A percentile compares a stretch with the other conserved stretches of the same genome.
Evolutionary conservation across 2,797 vertebrate species (phyloP).

Genomic region (Bovichtus diacanthus): DNA sequence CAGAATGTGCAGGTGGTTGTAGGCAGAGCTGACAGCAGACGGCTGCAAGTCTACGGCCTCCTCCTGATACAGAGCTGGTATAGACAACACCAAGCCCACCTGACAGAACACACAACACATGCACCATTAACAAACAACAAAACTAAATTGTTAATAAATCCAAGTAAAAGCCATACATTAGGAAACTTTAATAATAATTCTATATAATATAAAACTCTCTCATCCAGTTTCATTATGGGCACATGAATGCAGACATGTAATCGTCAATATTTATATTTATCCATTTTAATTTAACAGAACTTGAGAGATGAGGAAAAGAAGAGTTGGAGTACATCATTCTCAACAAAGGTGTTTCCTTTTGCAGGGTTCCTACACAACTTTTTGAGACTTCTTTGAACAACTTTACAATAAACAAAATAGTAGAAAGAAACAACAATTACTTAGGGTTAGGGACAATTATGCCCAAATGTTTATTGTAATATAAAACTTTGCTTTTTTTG

Average conservation of each 20-base stretch:
- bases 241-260: neutral
- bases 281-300: neutral
- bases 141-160: neutral
- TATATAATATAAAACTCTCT: neutral
- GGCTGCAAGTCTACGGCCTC: slow-evolving; percentile 93
- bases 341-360: neutral
- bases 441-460: too few relatives aligned
- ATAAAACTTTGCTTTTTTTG: too few relatives aligned
- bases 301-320: neutral
- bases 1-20: slow-evolving; percentile 95
- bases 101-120: slow-evolving; percentile 59
- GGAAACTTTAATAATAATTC: neutral
- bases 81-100: slow-evolving; percentile 93
- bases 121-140: neutral
- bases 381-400: too few relatives aligned
- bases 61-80: slow-evolving; percentile 96
- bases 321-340: neutral
- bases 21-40: slow-evolving; percentile 92
- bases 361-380: too few relatives aligned
- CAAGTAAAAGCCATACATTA: neutral
- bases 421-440: too few relatives aligned
- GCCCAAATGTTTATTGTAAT: too few relatives aligned
- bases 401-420: too few relatives aligned
- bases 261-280: neutral
- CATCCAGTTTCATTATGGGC: neutral